phyloP scores from a whole-genome alignment of 2,888 invertebrate genomes.

The Zygogramma bicolorata region DNA sequence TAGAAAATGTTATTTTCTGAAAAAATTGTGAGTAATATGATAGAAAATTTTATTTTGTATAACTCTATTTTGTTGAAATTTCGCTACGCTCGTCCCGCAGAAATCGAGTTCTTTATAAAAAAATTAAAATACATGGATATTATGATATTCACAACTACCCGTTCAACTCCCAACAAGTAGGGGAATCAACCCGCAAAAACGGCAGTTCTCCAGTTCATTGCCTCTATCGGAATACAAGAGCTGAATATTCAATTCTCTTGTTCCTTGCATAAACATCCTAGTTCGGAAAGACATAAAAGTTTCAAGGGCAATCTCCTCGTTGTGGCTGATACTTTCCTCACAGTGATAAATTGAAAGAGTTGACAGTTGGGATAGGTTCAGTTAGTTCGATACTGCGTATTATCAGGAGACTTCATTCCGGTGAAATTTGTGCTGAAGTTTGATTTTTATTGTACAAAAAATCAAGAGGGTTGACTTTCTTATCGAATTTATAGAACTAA shows the following conservation, averaged over 20 bases:
- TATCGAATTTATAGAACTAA: background rate
- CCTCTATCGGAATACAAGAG: background rate
- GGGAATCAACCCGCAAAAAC: too few relatives aligned
- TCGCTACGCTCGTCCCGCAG: too few relatives aligned
- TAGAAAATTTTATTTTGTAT: too few relatives aligned
- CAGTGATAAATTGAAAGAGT: background rate
- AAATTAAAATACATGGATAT: too few relatives aligned
- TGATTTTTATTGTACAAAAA: background rate
- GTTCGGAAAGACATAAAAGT: background rate
- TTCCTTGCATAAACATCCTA: background rate
- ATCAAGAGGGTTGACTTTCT: background rate
- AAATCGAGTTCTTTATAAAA: too few relatives aligned
- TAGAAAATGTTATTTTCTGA: too few relatives aligned
- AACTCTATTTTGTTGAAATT: too few relatives aligned
- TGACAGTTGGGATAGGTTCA: background rate
- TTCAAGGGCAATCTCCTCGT: slow-evolving; percentile 3
- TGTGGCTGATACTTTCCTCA: background rate
- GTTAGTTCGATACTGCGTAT: background rate
- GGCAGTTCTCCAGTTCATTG: background rate
- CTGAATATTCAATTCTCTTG: background rate
- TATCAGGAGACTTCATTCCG: background rate
- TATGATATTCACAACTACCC: too few relatives aligned
- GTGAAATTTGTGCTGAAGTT: background rate
- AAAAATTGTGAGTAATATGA: too few relatives aligned
- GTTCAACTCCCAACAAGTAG: too few relatives aligned